Conservation (phyloP, 2,888 invertebrate genomes). For the Abscondita cerata region DNA sequence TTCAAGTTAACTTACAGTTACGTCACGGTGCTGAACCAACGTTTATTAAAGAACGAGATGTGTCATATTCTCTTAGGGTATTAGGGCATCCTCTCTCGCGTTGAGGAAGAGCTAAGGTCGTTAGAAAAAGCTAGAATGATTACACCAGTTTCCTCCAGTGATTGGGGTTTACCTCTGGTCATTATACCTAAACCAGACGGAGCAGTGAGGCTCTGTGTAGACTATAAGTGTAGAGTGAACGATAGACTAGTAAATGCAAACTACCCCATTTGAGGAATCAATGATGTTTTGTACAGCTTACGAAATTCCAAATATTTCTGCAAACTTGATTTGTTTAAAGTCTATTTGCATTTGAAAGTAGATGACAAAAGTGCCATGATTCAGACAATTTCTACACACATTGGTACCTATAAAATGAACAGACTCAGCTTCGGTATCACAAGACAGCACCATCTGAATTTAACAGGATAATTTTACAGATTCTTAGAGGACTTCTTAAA, state of each 20-base stretch:
- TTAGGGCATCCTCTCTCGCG: too few relatives aligned
- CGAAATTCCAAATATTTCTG: slow-evolving; percentile 41
- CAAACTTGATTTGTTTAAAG: slow-evolving; percentile 43
- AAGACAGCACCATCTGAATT: slow-evolving; percentile 42
- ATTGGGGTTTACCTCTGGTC: slow-evolving; percentile 31
- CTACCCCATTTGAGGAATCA: slow-evolving; percentile 34
- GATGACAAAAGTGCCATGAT: slow-evolving; percentile 34
- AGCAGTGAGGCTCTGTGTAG: slow-evolving; percentile 35
- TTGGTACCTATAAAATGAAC: slow-evolving; percentile 39
- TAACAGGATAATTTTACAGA: slow-evolving; percentile 37
- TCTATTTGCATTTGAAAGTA: slow-evolving; percentile 41
- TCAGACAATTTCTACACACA: slow-evolving; percentile 42
- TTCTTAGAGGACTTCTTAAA: slow-evolving; percentile 15
- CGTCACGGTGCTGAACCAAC: too few relatives aligned
- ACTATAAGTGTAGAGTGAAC: slow-evolving; percentile 43
- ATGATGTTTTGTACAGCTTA: slow-evolving; percentile 40
- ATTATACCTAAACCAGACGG: slow-evolving; percentile 35
- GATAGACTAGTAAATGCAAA: slow-evolving; percentile 34
- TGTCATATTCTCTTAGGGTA: too few relatives aligned
- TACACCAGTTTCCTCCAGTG: slow-evolving; percentile 7
- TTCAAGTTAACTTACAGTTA: too few relatives aligned
- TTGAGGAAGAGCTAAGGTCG: neutral
- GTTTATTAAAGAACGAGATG: too few relatives aligned
- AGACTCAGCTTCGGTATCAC: slow-evolving; percentile 40
- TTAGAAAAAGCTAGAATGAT: neutral